These are phyloP conservation scores for Coleophora deauratella DNA, from an alignment of 2,888 invertebrate genomes.

Conservation along the genomic window DNA sequence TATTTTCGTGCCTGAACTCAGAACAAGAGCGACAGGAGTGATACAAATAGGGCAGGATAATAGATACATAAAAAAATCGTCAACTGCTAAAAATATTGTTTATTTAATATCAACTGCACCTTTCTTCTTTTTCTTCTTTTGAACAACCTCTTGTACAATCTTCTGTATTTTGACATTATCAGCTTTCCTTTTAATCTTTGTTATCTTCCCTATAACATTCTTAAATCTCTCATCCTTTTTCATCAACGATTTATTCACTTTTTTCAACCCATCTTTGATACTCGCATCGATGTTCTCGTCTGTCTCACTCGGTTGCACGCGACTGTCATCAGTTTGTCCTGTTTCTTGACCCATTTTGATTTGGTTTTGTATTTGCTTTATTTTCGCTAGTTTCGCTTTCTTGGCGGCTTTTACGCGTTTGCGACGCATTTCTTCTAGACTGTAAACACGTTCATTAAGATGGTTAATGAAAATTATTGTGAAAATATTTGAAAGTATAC, in stretches of 20 bases:
- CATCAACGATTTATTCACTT: conserved; percentile 58
- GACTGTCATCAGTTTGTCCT: conserved; percentile 19
- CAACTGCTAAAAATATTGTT: no score
- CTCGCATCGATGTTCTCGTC: conserved; percentile 41
- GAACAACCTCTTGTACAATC: conserved; percentile 17
- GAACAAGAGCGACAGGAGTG: no score
- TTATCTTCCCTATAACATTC: conserved; percentile 60
- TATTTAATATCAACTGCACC: neutral
- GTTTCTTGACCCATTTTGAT: conserved; percentile 28
- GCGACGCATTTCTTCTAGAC: conserved; percentile 59
- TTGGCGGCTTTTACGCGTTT: conserved; percentile 60
- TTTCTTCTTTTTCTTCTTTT: conserved; percentile 33
- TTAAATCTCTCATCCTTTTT: conserved; percentile 65
- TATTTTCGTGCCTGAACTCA: no score
- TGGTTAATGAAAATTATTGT: no score
- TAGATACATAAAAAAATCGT: no score
- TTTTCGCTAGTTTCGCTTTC: conserved; percentile 53
- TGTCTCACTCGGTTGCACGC: conserved; percentile 24
- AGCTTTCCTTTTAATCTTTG: conserved; percentile 59
- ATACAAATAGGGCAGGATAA: no score
- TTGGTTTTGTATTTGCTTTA: conserved; percentile 47
- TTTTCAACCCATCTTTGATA: conserved; percentile 50
- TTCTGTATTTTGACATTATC: conserved; percentile 32
- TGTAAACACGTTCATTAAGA: no score
- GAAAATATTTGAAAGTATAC: neutral